These are phyloP conservation scores for Hypsopygia costalis DNA, from an alignment of 2,888 invertebrate species.

Conservation along the genomic window DNA sequence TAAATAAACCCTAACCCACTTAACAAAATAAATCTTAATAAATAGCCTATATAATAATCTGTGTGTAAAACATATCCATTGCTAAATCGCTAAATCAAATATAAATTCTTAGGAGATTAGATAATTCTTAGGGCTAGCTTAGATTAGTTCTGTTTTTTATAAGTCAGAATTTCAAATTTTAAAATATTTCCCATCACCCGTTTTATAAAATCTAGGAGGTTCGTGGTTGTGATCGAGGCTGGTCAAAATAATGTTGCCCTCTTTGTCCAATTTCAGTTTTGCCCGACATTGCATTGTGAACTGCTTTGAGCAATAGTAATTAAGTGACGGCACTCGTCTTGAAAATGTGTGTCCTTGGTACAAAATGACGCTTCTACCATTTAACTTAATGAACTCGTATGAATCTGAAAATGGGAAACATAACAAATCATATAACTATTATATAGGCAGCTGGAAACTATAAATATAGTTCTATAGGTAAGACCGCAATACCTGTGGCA, in stretches of 20 bases:
- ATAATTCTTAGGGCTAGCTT: too few relatives aligned
- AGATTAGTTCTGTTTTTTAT: too few relatives aligned
- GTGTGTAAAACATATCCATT: too few relatives aligned
- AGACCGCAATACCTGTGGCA: too few relatives aligned
- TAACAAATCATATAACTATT: too few relatives aligned
- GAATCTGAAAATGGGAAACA: neutral
- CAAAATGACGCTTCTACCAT: neutral
- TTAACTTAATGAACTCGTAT: neutral
- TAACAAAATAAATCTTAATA: too few relatives aligned
- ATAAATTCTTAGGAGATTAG: too few relatives aligned
- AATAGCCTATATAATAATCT: too few relatives aligned
- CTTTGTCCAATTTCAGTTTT: slow-evolving; percentile 9
- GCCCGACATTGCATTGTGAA: neutral
- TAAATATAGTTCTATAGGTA: too few relatives aligned
- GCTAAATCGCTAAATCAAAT: too few relatives aligned
- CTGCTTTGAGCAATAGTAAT: slow-evolving; percentile 17
- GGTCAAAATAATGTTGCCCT: slow-evolving; percentile 1
- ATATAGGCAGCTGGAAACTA: too few relatives aligned
- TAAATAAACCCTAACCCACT: too few relatives aligned
- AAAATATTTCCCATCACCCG: slow-evolving; percentile 6
- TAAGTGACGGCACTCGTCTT: neutral
- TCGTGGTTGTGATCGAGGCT: slow-evolving; percentile 10
- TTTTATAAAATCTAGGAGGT: slow-evolving; percentile 2
- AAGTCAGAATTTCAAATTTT: neutral
- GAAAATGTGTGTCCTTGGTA: slow-evolving; percentile 1